Base-by-base conservation (phyloP, 2,888 invertebrate species). In the Masnerella sp. region DNA sequence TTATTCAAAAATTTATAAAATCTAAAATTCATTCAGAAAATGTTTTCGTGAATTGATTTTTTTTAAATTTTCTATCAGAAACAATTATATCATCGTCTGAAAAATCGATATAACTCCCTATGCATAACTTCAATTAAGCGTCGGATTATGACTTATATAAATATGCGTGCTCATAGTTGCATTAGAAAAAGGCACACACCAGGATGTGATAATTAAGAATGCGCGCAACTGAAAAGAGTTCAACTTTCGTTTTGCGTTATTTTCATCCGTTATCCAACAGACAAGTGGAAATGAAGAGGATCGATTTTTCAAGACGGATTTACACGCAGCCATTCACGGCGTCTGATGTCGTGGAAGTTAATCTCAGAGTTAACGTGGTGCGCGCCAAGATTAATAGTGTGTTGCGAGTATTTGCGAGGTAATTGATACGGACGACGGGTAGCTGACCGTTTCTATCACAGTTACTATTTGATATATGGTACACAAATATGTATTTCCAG, bases 351-450 rank as follows among this genome's bases (percentile, higher is more conserved):
- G 40, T 40, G 17, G 43, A 62, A 62, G 47, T 69, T 69, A 69
- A 69, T 69, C 59, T 69, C 25, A 28, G 52, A 56, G 47, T 32
- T 54, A 54, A 54, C 54, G 25, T 25, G 45, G 34, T 47, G 14
- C 38, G 36, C 43, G 51, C 7, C 9, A 45, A 69, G 68, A 69
- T 69, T 59, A 58, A 69, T 69, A 52, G 59, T 38, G 36, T 43
- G 51, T 52, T 59, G 52, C 52, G 47, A 61, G 69, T 61, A 61
- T 69, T 61, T 47, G 61, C 47, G 52, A 38, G 18, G 54, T 69
- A 69, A 69, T 69, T 69, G 69, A 61, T 61, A 69, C 43, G 25
- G 54, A 69, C 61, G 69, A 69, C 61, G 45, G 69, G 20, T 54
- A 59, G 43, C 51, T 54, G 52, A 61, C 38, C 61, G 32, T 61